Evolutionary conservation across 2,113 vertebrate species (phyloP).

Genomic region (Cairina moschata): DNA sequence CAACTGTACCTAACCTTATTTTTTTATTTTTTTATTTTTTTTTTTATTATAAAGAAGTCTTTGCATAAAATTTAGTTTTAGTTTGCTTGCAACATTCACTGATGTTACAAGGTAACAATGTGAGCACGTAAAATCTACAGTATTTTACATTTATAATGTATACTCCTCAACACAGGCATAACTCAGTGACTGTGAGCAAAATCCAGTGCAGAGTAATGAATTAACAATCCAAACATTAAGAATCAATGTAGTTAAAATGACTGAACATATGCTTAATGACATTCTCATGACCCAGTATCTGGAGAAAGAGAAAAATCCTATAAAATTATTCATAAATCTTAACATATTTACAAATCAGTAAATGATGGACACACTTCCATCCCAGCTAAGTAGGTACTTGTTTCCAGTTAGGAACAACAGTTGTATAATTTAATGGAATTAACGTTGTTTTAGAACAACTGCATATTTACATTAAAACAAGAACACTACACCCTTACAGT

Average conservation of each 20-base stretch:
- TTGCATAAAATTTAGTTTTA: background rate
- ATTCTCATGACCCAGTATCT: background rate
- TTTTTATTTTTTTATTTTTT: too few relatives aligned
- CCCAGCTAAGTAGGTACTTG: background rate
- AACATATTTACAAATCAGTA: background rate
- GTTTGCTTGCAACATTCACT: background rate
- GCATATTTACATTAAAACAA: background rate
- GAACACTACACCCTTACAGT: background rate
- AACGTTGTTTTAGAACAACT: background rate
- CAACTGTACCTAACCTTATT: rapidly evolving
- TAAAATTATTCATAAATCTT: background rate
- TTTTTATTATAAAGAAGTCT: background rate
- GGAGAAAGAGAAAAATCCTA: background rate
- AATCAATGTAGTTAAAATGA: constrained; percentile 8
- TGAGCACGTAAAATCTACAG: background rate
- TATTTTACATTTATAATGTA: background rate
- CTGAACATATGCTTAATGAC: background rate
- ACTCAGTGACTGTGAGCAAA: background rate
- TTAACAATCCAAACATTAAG: background rate
- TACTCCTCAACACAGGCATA: background rate
- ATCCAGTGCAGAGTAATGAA: background rate
- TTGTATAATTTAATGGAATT: background rate
- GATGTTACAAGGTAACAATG: background rate
- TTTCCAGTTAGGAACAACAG: background rate
- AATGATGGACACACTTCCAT: background rate